Evolutionary conservation across 2,888 invertebrate genomes (phyloP).

Genomic region (Tolmerus cingulatus): DNA sequence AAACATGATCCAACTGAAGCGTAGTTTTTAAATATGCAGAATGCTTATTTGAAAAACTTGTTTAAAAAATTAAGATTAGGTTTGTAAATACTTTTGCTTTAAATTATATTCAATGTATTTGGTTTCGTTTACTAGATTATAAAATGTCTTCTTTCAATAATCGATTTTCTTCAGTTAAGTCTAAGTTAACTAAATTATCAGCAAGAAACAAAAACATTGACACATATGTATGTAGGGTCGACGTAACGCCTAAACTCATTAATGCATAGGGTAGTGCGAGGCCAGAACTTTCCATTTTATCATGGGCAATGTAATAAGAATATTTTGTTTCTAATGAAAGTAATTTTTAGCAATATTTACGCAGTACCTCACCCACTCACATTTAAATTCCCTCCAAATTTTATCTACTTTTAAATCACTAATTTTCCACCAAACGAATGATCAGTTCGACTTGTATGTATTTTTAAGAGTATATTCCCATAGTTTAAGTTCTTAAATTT

Average conservation of each 20-base stretch:
- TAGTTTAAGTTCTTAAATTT: not conserved
- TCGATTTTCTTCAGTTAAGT: too few species aligned
- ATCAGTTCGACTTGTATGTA: not conserved
- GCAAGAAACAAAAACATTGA: not conserved
- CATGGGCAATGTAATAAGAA: not conserved
- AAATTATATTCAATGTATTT: too few species aligned
- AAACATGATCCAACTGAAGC: too few species aligned
- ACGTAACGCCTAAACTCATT: not conserved
- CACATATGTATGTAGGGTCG: not conserved
- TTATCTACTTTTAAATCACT: not conserved
- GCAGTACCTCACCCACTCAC: not conserved
- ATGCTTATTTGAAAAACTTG: too few species aligned
- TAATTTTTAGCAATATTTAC: not conserved
- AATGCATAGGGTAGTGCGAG: not conserved
- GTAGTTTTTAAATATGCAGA: too few species aligned
- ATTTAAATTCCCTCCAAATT: not conserved
- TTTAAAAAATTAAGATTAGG: too few species aligned
- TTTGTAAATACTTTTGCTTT: too few species aligned
- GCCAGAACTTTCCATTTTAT: not conserved
- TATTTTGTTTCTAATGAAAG: not conserved
- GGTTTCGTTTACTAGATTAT: too few species aligned
- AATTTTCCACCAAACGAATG: not conserved
- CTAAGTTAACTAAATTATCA: too few species aligned
- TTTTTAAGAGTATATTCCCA: not conserved
- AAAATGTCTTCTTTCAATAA: too few species aligned